Evolutionary conservation across 2,888 invertebrate species (phyloP), one percentile per base, ranked within the genome.

Genomic region (Cheilosia impressa): DNA sequence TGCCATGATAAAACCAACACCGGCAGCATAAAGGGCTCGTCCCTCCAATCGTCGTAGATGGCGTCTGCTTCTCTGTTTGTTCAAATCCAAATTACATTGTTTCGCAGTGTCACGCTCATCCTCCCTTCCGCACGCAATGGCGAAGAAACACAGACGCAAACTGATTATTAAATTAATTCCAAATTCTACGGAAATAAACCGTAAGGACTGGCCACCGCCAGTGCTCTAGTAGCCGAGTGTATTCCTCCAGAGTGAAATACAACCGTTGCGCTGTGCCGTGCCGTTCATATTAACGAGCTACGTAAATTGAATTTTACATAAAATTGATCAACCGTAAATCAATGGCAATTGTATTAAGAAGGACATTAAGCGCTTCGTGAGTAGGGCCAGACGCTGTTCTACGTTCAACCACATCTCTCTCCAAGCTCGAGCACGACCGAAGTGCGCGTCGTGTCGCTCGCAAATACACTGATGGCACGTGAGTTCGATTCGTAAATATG

Each of bases 301-400:
- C 71, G 76, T 41, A 76, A 76, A 81, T 81, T 65, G 69, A 81
- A 65, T 81, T 73, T 68, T 58, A 79, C 62, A 75, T 79, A 73
- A 68, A 63, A 73, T 79, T 79, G 83, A 83, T 73, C 72, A 73
- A 77, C 77, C 65, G 71, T 79, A 83, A 73, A 78, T 83, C 83
- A 82, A 57, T 73, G 24, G 80, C 71, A 71, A 66, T 80, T 80
- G 80, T 80, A 71, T 75, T 80, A 58, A 72, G 77, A 53, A 82
- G 65, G 66, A 72, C 82, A 82, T 77, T 82, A 77, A 79, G 79
- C 63, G 65, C 60, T 17, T 65, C 34, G 53, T 27, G 43, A 41
- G 41, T 50, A 15, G 31, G 27, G 24, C 17, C 27, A 22, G 53
- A 53, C 55, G 22, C 10, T 24, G 45, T 2, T 43, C 7, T 60